These are phyloP conservation scores for Megatriorchis doriae DNA, from an alignment of 2,113 vertebrate genomes.

Conservation along the genomic window DNA sequence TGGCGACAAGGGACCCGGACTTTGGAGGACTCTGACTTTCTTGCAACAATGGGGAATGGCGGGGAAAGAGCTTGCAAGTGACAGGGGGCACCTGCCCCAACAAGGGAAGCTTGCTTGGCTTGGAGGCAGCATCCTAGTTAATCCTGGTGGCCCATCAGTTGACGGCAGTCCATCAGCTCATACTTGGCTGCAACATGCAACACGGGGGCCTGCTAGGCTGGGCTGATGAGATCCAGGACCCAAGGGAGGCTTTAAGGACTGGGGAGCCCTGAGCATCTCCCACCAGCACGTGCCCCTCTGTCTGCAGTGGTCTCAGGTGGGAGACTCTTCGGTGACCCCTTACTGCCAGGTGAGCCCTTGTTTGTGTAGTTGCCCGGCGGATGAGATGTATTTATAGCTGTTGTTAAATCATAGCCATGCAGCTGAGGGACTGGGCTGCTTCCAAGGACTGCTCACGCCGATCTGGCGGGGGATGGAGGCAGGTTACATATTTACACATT, in stretches of 20 bases:
- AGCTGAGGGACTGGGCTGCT: slow-evolving; percentile 54
- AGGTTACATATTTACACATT: slow-evolving; percentile 70
- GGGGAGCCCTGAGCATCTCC: background rate
- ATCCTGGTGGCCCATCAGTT: background rate
- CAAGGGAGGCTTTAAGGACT: background rate
- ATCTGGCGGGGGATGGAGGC: slow-evolving; percentile 41
- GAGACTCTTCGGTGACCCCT: background rate
- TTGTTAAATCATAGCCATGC: slow-evolving; percentile 42
- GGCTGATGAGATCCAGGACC: background rate
- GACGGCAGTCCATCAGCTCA: background rate
- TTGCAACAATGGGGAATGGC: background rate
- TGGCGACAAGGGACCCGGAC: fast-evolving
- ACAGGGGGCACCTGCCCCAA: background rate
- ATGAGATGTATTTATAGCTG: slow-evolving; percentile 57
- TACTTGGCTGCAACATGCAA: background rate
- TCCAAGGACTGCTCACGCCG: slow-evolving; percentile 49
- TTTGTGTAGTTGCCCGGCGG: slow-evolving; percentile 43
- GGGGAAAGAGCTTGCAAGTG: background rate
- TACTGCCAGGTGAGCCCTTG: slow-evolving; percentile 52
- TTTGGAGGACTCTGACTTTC: background rate
- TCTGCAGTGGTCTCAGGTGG: background rate
- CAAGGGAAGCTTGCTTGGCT: background rate
- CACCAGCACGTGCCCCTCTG: fast-evolving
- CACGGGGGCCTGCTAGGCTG: background rate
- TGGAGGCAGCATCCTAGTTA: background rate